Conservation (phyloP, 1,140 invertebrate species). For the Amphibalanus amphitrite region DNA sequence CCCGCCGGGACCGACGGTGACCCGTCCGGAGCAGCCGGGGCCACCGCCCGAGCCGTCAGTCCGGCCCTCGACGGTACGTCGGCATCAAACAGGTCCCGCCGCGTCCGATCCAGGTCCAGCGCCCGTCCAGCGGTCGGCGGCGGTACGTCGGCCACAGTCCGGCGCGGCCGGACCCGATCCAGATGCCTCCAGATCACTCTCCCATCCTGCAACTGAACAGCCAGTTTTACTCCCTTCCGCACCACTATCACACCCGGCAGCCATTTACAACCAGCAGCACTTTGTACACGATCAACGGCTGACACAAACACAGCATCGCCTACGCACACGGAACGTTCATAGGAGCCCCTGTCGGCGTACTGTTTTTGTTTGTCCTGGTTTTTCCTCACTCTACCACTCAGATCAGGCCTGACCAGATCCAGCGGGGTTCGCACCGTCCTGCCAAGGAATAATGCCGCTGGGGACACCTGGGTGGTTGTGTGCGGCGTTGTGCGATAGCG, state of each 20-base stretch:
- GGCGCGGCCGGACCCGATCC: not conserved
- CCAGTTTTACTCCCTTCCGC: not conserved
- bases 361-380: not conserved
- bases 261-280: not conserved
- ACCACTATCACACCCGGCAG: not conserved
- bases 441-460: not conserved
- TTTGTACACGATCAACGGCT: not conserved
- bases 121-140: too few relatives aligned
- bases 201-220: constrained; percentile 1
- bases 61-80: too few relatives aligned
- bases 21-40: too few relatives aligned
- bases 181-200: not conserved
- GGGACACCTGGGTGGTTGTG: not conserved
- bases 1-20: too few relatives aligned
- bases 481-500: not conserved
- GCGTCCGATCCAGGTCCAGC: too few relatives aligned
- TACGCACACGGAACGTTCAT: not conserved
- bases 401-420: not conserved
- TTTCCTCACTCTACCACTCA: not conserved
- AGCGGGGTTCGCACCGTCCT: not conserved
- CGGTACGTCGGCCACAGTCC: not conserved
- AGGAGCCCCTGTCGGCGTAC: not conserved
- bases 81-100: too few relatives aligned
- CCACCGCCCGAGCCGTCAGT: too few relatives aligned
- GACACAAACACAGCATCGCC: not conserved